Percentiles rank a stretch among this genome's conserved stretches.
These are phyloP conservation scores for Drosophila pseudotalamancana DNA, from an alignment of 2,888 invertebrate species.

Conservation along the genomic window DNA sequence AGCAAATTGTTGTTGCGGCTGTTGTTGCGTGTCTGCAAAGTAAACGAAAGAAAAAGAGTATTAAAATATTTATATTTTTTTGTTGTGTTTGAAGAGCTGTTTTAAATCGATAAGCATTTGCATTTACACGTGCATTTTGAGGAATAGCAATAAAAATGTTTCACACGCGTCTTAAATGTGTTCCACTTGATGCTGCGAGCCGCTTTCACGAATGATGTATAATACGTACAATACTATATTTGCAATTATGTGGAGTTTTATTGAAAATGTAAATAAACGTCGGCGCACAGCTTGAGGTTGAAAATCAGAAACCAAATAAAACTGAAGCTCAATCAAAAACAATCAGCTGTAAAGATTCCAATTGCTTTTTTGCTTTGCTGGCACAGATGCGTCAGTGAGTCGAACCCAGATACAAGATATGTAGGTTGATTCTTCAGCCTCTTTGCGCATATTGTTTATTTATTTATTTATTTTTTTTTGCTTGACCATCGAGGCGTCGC, in stretches of 20 bases:
- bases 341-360: constrained; percentile 41
- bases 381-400: constrained; percentile 47
- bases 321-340: constrained; percentile 48
- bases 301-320: constrained; percentile 20
- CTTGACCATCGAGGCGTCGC: constrained; percentile 28
- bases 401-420: constrained; percentile 12
- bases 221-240: constrained; percentile 37
- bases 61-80: constrained; percentile 30
- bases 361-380: constrained; percentile 16
- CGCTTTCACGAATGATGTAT: constrained; percentile 45
- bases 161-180: constrained; percentile 59
- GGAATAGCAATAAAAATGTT: constrained; percentile 47
- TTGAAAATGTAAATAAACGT: constrained; percentile 35
- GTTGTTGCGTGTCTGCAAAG: constrained; percentile 43
- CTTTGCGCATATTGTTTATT: neutral
- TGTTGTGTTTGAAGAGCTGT: constrained; percentile 19
- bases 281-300: constrained; percentile 38
- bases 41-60: constrained; percentile 31
- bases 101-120: constrained; percentile 40
- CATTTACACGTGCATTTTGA: constrained; percentile 35
- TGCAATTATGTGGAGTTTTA: constrained; percentile 45
- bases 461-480: neutral
- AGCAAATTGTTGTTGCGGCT: constrained; percentile 30
- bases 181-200: constrained; percentile 19
- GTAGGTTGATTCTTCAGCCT: constrained; percentile 38